Conservation (phyloP, 2,797 vertebrate genomes). For the Melopsittacus undulatus region DNA sequence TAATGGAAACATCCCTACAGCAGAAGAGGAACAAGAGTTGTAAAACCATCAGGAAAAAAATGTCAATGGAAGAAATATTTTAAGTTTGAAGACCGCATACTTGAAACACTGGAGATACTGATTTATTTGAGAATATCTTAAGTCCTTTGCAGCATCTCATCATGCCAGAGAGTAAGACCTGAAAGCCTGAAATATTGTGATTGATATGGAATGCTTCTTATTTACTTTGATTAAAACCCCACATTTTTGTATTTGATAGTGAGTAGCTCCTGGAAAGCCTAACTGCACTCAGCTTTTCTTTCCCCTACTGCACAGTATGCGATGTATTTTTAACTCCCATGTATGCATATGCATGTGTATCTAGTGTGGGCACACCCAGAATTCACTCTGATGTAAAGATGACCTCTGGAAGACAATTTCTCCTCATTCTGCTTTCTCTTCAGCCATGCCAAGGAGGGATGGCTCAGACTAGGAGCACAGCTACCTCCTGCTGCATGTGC, state of each 20-base stretch:
- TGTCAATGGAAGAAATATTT: neutral
- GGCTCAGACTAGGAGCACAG: neutral
- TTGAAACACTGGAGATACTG: neutral
- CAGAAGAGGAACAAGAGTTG: neutral
- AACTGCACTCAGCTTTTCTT: neutral
- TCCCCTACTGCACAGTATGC: neutral
- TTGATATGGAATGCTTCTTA: neutral
- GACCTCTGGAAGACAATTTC: neutral
- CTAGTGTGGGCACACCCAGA: neutral
- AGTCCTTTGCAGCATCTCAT: neutral
- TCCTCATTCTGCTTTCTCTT: neutral
- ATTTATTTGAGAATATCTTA: neutral
- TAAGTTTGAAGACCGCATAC: neutral
- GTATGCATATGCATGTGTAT: accelerated
- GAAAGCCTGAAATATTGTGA: neutral
- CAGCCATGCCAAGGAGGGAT: neutral
- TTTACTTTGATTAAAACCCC: slow-evolving; percentile 3
- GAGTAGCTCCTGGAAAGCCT: neutral
- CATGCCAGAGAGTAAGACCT: neutral
- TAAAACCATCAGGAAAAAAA: neutral
- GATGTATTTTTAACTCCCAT: neutral
- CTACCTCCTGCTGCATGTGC: neutral
- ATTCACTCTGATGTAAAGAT: neutral
- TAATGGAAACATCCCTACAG: neutral
- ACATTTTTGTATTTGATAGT: neutral